Evolutionary conservation across 2,113 vertebrate genomes (phyloP).

Genomic region (Lota lota): DNA sequence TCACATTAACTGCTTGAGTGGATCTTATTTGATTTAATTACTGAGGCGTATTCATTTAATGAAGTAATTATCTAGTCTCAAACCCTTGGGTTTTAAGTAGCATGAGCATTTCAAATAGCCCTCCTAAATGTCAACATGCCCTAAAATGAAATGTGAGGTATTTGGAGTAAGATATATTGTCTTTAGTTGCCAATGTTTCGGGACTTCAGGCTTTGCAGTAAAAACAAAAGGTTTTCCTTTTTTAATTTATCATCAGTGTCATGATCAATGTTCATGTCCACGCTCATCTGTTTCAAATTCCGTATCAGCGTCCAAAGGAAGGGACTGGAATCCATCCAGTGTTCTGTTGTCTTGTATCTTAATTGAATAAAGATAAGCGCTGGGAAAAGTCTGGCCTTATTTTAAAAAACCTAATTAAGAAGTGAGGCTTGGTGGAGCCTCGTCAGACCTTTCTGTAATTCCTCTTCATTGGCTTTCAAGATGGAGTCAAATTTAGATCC

Average conservation of each 20-base stretch:
- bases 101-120: background rate
- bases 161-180: no score
- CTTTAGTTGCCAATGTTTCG: no score
- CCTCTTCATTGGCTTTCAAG: slow-evolving; percentile 33
- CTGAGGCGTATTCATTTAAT: background rate
- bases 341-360: slow-evolving; percentile 7
- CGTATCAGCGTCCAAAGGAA: no score
- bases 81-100: background rate
- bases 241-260: no score
- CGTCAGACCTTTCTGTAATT: slow-evolving; percentile 25
- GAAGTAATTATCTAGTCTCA: background rate
- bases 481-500: slow-evolving; percentile 36
- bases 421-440: slow-evolving; percentile 23
- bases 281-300: no score
- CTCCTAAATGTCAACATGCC: background rate
- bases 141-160: background rate
- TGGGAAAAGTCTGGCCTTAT: slow-evolving; percentile 12
- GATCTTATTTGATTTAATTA: no score
- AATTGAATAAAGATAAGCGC: slow-evolving; percentile 26
- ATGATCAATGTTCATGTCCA: no score
- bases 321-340: slow-evolving; percentile 2
- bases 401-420: slow-evolving; percentile 15
- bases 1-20: no score
- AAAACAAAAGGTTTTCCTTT: no score
- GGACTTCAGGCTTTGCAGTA: no score